Evolutionary conservation across 2,888 invertebrate genomes (phyloP).

Genomic region (Athalia circularis): DNA sequence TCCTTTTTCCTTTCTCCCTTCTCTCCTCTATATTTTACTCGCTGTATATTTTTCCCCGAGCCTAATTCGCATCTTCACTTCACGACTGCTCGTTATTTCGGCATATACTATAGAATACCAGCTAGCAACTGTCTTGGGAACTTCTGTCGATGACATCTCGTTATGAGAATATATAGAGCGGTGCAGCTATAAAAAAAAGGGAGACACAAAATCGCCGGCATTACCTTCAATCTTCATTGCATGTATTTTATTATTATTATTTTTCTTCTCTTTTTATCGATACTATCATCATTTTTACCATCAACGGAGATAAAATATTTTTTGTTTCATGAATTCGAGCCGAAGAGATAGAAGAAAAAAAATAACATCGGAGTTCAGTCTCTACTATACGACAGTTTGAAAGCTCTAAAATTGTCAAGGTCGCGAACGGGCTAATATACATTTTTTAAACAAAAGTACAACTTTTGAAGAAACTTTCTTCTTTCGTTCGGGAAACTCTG

Average conservation of each 20-base stretch:
- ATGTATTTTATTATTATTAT: neutral
- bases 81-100: slow-evolving; percentile 15
- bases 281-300: neutral
- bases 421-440: neutral
- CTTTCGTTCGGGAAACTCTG: neutral
- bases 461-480: slow-evolving; percentile 9
- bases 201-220: neutral
- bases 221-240: too few relatives aligned
- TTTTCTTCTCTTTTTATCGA: neutral
- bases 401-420: neutral
- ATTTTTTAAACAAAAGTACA: neutral
- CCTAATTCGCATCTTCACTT: slow-evolving; percentile 20
- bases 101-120: neutral
- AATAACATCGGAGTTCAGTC: too few relatives aligned
- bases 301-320: too few relatives aligned
- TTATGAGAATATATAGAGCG: neutral
- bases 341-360: too few relatives aligned
- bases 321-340: too few relatives aligned
- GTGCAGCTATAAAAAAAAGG: neutral
- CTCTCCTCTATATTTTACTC: neutral
- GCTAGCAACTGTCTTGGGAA: slow-evolving; percentile 1
- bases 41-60: neutral
- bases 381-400: neutral
- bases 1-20: neutral
- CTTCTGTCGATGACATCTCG: slow-evolving; percentile 34